Evolutionary conservation across 2,888 invertebrate genomes (phyloP), one percentile per base, ranked within the genome.

Genomic region (Epinotia bilunana): DNA sequence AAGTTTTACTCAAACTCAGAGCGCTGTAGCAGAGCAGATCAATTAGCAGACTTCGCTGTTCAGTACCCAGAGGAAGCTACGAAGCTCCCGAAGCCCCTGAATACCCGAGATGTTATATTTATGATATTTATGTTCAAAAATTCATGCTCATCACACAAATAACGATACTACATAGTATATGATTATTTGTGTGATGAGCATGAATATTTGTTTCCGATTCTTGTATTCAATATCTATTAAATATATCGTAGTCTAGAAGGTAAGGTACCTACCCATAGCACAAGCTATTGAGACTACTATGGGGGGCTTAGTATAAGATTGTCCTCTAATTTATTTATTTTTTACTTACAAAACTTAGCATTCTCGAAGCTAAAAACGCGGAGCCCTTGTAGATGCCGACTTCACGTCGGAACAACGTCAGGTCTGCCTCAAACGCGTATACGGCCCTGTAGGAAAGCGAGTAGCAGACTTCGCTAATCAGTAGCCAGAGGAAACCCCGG

Each of bases 401-500:
- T 80, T 95, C 95, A 60, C 94, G 83, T 72, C 87, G 89, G 75
- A 93, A 95, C 72, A 95, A 79, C 0, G 88, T 78, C 5, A 94
- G 83, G 43, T 94, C 93, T 0, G 80, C 75, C 16, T 92, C 89
- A 69, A 95, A 92, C 9, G 89, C 88, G 67, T 90, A 93, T 55
- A 95, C 83, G 0, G 94, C 91, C 18, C 88, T 88, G 80, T 95
- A 95, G 1, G 95, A 88, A 3, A 93, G 77, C 0, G 88, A 88
- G 82, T 94, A 95, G 61, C 90, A 88, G 0, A 94, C 87, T 77
- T 95, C 95, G n/a, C 94, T 91, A 71, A 90, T 91, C 73, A 94
- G 83, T 58, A 95, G 82, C 91, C 95, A 95, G 11, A 95, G 87
- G 55, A 93, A 88, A 0, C 95, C 95, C 18, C 92, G 83, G 4